Evolutionary conservation across 1,140 invertebrate genomes (phyloP), one percentile per base, ranked within the genome.

Genomic region (Macrotrachela quadricornifera): DNA sequence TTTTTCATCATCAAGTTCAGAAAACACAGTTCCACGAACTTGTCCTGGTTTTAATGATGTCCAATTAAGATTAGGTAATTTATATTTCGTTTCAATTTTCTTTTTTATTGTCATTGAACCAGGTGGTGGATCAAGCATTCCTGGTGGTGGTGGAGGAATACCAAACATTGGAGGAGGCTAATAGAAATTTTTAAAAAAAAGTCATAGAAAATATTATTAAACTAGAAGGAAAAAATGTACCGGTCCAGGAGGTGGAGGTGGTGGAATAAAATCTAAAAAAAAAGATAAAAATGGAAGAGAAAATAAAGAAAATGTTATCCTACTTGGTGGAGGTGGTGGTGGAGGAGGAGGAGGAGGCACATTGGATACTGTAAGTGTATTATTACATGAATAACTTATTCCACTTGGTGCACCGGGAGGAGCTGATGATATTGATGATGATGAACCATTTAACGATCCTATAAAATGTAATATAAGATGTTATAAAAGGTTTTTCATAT

Each of bases 21-120:
- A 91, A 71, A 97, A 97, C 46, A 97, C 85, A 10, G 92, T 97
- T 44, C 90, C 91, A 61, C 90, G 83, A 4, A 95, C 87, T 77
- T 97, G 90, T 68, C 94, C 90, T 0, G 92, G 91, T 69, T 95
- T 95, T 36, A 99, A 72, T 10, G 90, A 85, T 54, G 92, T 80
- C 92, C 92, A 97, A 68, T 97, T 97, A 3, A 99, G 71, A 38
- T 90, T 90, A 3, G 92, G 92, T 58, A 99, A 71, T 70, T 95
- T 92, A 69, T 92, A 90, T 68, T 94, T 95, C 13, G 91, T 92
- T 70, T 90, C 83, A 42, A 94, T 82, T 69, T 90, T 87, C 63
- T 83, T 77, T 72, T 95, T 95, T 60, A 95, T 94, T 41, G 88
- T 91, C 83, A 94, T 87, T 10, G 69, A 71, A 69, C 56, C 46